phyloP scores from a whole-genome alignment of 2,797 vertebrate genomes.

The Myotis findleyi region DNA sequence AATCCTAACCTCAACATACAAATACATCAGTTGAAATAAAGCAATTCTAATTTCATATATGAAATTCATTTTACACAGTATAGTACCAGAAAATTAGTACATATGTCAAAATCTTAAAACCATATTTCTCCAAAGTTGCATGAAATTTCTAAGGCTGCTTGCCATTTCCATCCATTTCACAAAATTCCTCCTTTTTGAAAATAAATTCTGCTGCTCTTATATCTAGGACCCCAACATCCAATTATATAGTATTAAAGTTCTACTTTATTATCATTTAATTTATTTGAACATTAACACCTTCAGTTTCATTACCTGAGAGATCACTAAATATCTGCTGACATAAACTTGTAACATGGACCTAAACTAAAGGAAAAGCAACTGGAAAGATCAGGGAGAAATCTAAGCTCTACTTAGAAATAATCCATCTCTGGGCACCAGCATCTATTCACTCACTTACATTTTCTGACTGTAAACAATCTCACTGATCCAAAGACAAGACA shows the following conservation, averaged over 20 bases:
- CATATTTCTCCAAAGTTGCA: background rate
- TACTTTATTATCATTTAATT: slow-evolving; percentile 38
- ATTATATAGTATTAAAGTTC: background rate
- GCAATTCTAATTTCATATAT: background rate
- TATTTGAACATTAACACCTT: slow-evolving; percentile 38
- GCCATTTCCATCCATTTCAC: background rate
- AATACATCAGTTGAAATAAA: background rate
- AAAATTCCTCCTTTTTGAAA: slow-evolving; percentile 42
- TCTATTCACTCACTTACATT: background rate
- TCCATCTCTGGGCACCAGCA: background rate
- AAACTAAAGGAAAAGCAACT: slow-evolving; percentile 23
- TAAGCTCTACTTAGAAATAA: background rate
- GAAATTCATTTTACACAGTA: background rate
- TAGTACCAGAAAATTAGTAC: background rate
- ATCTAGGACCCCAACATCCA: background rate
- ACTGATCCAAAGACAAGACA: background rate
- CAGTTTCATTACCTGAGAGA: background rate
- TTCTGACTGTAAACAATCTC: background rate
- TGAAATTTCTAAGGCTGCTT: slow-evolving; percentile 30
- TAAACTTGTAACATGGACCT: background rate
- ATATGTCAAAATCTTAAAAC: background rate
- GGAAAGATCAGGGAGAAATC: background rate
- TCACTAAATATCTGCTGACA: background rate
- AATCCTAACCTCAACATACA: background rate
- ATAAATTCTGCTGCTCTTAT: background rate